Conservation (phyloP, 1,140 invertebrate genomes). For the Brachystomella parvula region DNA sequence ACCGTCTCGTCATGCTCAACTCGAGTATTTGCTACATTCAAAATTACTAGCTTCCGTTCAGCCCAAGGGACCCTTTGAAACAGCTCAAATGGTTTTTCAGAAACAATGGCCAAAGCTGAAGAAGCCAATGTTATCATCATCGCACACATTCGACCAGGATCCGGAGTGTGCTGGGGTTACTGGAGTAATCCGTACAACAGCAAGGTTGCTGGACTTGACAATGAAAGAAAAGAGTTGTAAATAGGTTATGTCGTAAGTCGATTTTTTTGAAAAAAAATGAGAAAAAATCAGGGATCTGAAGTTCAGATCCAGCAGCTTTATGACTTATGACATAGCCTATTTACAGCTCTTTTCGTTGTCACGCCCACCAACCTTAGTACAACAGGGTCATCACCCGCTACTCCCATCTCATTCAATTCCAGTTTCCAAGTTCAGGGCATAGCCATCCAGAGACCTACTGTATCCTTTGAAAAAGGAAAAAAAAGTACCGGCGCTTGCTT, state of each 20-base stretch:
- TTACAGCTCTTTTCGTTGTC: too few species aligned
- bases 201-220: too few species aligned
- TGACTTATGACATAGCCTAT: too few species aligned
- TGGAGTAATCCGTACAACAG: slow-evolving; percentile 44
- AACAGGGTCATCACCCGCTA: slow-evolving; percentile 42
- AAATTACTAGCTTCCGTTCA: slow-evolving; percentile 54
- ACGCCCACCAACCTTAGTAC: too few species aligned
- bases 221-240: too few species aligned
- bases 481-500: too few species aligned
- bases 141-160: slow-evolving; percentile 58
- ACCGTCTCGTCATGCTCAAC: slow-evolving; percentile 51
- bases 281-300: too few species aligned
- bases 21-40: slow-evolving; percentile 49
- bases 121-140: slow-evolving; percentile 53
- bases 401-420: slow-evolving; percentile 29
- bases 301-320: too few species aligned
- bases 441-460: slow-evolving; percentile 23
- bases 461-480: slow-evolving; percentile 25
- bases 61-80: slow-evolving; percentile 53
- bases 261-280: too few species aligned
- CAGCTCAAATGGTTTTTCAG: slow-evolving; percentile 55
- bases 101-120: slow-evolving; percentile 52
- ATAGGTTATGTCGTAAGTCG: too few species aligned
- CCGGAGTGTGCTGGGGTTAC: slow-evolving; percentile 48
- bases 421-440: slow-evolving; percentile 31